A percentile compares a stretch with the other conserved stretches of the same genome.
phyloP scores from a whole-genome alignment of 92 coral and sea anemone genomes.

The Meandrina meandrites region DNA sequence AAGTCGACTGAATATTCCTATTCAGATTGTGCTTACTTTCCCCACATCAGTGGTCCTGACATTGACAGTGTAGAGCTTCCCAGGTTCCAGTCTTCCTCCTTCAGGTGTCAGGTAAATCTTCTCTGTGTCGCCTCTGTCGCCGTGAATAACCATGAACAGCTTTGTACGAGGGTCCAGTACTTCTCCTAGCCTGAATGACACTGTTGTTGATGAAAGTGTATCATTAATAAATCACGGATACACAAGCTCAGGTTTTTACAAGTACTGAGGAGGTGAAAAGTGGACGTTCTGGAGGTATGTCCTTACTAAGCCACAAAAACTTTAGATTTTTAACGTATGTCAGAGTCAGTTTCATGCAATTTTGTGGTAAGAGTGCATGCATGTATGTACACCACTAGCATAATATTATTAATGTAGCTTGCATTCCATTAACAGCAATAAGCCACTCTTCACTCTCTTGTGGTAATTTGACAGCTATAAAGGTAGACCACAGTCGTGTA shows the following conservation, averaged over 20 bases:
- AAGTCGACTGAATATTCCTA: too few species aligned
- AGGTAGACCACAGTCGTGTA: too few species aligned
- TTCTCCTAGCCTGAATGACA: constrained; percentile 80
- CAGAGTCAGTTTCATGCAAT: too few species aligned
- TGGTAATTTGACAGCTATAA: too few species aligned
- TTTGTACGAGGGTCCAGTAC: constrained; percentile 74
- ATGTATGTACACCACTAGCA: too few species aligned
- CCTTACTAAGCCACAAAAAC: too few species aligned
- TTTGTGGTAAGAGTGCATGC: too few species aligned
- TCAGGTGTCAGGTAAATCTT: constrained; percentile 73
- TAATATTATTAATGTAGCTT: too few species aligned
- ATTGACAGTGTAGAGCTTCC: constrained; percentile 70
- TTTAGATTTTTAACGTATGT: too few species aligned
- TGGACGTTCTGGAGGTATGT: neutral
- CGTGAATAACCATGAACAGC: constrained; percentile 72
- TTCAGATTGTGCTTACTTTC: constrained; percentile 49
- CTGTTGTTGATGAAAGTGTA: constrained; percentile 34
- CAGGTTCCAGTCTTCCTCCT: constrained; percentile 66
- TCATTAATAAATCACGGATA: neutral
- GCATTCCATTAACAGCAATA: too few species aligned
- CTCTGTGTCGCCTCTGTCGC: constrained; percentile 77
- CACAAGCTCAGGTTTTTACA: neutral
- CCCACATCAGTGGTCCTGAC: constrained; percentile 78
- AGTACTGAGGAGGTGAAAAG: neutral
- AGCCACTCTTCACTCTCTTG: too few species aligned